Evolutionary conservation across 1,140 invertebrate species (phyloP), one percentile per base, ranked within the genome.

Genomic region (Drosophila teissieri): DNA sequence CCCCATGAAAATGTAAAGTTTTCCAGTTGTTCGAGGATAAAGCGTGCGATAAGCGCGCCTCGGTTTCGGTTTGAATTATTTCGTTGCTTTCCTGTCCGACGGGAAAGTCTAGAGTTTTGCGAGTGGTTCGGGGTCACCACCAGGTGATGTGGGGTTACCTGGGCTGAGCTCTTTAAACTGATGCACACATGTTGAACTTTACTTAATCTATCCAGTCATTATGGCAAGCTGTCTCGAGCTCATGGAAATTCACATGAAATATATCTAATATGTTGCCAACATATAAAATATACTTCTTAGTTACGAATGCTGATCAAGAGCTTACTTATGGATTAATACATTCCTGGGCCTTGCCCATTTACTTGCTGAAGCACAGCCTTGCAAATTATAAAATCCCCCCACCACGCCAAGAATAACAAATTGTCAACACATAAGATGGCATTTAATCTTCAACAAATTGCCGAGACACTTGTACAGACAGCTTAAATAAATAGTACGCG

Each of bases 401-500:
- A 37, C 12, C 15, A 8, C 51, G 40, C 51, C 39, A 55, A 60
- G 72, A 72, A 84, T 84, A 88, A 89, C 84, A 89, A 89, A 89
- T 89, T 89, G 84, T 89, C 84, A 89, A 78, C 84, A 80, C 80
- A 89, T 75, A 83, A 89, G 84, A 84, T 72, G 84, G 80, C 84
- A 78, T 84, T 89, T 89, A 89, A 89, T 89, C 84, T 89, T 89
- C 84, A 89, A 78, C 84, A 84, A 89, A 89, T 89, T 89, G 84
- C 62, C 52, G 48, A 84, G 78, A 61, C 84, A 89, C 84, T 89
- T 84, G 84, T 85, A 72, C 77, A 70, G 84, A 89, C 84, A 80
- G 85, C 77, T 90, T 84, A 72, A 77, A 78, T 84, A 89, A 89
- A 89, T 89, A 89, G 73, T 80, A 84, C 52, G 56, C 64, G 72